phyloP scores from a whole-genome alignment of 2,797 vertebrate genomes.

The Oreonectes daqikongensis region DNA sequence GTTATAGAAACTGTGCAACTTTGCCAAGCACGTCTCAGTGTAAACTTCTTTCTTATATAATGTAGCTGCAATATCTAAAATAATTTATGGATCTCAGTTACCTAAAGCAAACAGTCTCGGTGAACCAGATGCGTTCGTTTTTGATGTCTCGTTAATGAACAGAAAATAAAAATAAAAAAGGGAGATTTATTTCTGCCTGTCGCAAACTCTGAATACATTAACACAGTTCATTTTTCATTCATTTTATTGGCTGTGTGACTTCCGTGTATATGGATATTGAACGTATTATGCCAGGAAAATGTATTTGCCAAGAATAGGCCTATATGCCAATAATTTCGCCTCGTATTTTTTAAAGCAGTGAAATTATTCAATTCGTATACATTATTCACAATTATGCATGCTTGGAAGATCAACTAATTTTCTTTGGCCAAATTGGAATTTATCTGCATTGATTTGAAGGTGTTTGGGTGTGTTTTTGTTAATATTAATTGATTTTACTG shows the following conservation, averaged over 20 bases:
- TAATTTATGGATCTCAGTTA: constrained; percentile 60
- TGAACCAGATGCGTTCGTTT: constrained; percentile 16
- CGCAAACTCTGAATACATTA: not conserved
- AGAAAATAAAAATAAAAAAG: not conserved
- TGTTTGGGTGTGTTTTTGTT: constrained; percentile 48
- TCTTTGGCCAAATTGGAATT: constrained; percentile 50
- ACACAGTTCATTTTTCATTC: constrained; percentile 8
- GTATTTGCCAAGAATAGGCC: constrained; percentile 34
- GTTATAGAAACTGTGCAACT: not conserved
- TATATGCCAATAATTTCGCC: constrained; percentile 45
- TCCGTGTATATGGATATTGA: constrained; percentile 47
- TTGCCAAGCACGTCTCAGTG: not conserved
- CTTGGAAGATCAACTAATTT: constrained; percentile 35
- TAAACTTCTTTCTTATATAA: not conserved
- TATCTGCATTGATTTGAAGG: constrained; percentile 54
- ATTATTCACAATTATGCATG: constrained; percentile 48
- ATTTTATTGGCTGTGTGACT: constrained; percentile 14
- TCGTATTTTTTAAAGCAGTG: constrained; percentile 38
- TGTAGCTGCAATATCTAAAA: constrained; percentile 41
- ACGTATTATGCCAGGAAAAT: constrained; percentile 50
- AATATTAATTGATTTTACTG: constrained; percentile 65
- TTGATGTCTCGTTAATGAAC: not conserved
- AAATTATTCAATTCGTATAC: constrained; percentile 49
- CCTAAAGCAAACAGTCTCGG: constrained; percentile 44
- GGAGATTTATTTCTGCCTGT: not conserved